These are phyloP conservation scores for Eupithecia inturbata DNA, from an alignment of 2,888 invertebrate species.

Conservation along the genomic window DNA sequence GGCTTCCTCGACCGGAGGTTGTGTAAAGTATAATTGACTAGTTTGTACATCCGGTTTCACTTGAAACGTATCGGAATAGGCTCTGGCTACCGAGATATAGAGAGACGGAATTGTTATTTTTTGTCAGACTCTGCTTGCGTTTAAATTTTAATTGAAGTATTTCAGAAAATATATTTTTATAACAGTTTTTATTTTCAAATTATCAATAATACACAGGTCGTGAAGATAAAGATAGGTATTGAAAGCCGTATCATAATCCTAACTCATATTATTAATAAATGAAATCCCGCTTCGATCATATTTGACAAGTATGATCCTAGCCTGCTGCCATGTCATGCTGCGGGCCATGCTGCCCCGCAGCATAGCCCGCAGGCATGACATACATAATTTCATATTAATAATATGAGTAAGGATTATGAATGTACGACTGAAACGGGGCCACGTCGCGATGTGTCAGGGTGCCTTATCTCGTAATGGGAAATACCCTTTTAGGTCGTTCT, in stretches of 20 bases:
- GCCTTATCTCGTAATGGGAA: slow-evolving; percentile 13
- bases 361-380: too few relatives aligned
- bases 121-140: background rate
- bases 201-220: too few relatives aligned
- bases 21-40: slow-evolving; percentile 16
- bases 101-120: background rate
- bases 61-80: background rate
- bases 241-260: too few relatives aligned
- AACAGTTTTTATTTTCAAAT: too few relatives aligned
- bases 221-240: too few relatives aligned
- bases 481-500: slow-evolving; percentile 11
- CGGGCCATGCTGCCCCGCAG: too few relatives aligned
- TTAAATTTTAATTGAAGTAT: background rate
- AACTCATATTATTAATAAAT: too few relatives aligned
- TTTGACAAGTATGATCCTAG: too few relatives aligned
- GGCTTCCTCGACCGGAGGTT: slow-evolving; percentile 23
- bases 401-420: slow-evolving; percentile 1
- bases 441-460: slow-evolving; percentile 10
- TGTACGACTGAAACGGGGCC: slow-evolving; percentile 20
- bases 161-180: too few relatives aligned
- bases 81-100: background rate
- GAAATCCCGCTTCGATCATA: too few relatives aligned
- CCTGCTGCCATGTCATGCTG: too few relatives aligned
- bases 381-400: slow-evolving; percentile 7
- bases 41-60: background rate